Conservation (phyloP, 1,140 invertebrate species). For the Microplitis demolitor region DNA sequence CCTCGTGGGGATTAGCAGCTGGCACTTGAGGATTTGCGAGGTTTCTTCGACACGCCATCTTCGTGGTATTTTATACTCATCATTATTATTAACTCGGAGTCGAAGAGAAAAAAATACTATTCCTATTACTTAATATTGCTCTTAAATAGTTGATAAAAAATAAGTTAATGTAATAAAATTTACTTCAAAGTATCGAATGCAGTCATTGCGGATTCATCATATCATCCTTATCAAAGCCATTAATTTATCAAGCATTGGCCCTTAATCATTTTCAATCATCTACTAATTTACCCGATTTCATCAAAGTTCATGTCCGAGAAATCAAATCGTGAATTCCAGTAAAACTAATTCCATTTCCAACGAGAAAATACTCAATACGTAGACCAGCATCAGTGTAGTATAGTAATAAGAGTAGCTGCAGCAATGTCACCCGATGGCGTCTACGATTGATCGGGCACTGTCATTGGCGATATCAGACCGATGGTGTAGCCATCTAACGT, state of each 20-base stretch:
- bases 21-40: too few relatives aligned
- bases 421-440: not conserved
- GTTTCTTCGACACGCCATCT: not conserved
- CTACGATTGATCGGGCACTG: conserved; percentile 43
- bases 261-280: not conserved
- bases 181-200: too few relatives aligned
- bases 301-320: not conserved
- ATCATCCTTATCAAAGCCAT: not conserved
- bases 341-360: not conserved
- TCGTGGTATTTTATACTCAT: not conserved
- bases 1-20: not conserved
- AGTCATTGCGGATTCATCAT: too few relatives aligned
- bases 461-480: conserved; percentile 42
- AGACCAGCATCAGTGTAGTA: not conserved
- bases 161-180: too few relatives aligned
- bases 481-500: conserved; percentile 39
- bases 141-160: too few relatives aligned
- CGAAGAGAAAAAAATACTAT: too few relatives aligned
- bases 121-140: too few relatives aligned
- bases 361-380: not conserved
- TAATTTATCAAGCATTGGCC: too few relatives aligned
- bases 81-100: not conserved
- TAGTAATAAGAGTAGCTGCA: not conserved
- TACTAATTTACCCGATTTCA: not conserved
- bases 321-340: not conserved